Percentiles rank a stretch among this genome's conserved stretches.
Conservation (phyloP, 1,140 invertebrate species). For the Camponotus pennsylvanicus region DNA sequence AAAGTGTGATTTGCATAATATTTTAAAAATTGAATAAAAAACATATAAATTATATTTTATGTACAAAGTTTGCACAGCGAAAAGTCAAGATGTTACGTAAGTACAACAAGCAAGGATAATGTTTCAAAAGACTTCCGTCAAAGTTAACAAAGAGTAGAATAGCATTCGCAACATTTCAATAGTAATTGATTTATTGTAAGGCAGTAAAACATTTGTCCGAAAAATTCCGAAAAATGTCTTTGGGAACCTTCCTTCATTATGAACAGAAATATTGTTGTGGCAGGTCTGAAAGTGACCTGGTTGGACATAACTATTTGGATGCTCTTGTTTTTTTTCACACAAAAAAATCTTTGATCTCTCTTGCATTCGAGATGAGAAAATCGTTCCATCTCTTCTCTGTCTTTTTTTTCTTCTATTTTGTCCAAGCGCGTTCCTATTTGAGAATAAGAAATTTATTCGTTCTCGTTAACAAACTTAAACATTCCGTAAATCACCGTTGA, state of each 20-base stretch:
- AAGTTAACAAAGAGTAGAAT: neutral
- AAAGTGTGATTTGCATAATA: too few relatives aligned
- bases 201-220: constrained; percentile 82
- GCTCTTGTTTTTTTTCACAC: neutral
- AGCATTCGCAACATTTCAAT: constrained; percentile 9
- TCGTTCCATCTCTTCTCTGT: neutral
- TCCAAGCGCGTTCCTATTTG: neutral
- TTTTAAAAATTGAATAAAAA: neutral
- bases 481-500: constrained; percentile 36
- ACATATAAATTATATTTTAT: neutral
- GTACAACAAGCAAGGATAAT: neutral
- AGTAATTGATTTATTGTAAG: constrained; percentile 83
- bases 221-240: constrained; percentile 74
- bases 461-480: neutral
- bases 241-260: constrained; percentile 83
- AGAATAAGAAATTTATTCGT: constrained; percentile 15
- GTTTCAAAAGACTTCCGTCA: neutral
- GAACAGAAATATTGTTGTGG: constrained; percentile 86
- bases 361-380: neutral
- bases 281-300: constrained; percentile 78
- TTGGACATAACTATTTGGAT: constrained; percentile 24
- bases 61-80: neutral
- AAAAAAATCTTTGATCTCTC: constrained; percentile 59
- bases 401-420: neutral
- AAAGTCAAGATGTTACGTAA: neutral